These are phyloP conservation scores for Conus canariensis DNA, from an alignment of 2,888 invertebrate species.

Conservation along the genomic window DNA sequence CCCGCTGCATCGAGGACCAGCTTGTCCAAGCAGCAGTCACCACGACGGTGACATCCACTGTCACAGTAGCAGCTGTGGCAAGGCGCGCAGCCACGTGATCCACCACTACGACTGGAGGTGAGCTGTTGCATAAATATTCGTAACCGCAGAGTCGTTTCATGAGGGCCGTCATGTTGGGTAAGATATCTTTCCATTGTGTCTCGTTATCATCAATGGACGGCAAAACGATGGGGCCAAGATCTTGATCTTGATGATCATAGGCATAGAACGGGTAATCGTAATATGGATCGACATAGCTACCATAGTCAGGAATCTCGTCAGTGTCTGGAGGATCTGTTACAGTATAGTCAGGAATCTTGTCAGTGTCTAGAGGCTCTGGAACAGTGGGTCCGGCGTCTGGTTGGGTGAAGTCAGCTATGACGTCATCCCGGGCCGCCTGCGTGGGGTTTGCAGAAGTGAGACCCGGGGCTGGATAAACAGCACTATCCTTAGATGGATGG, in stretches of 20 bases:
- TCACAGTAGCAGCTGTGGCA: background rate
- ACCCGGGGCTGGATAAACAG: background rate
- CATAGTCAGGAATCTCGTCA: too few relatives aligned
- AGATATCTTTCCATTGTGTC: background rate
- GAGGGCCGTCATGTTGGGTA: background rate
- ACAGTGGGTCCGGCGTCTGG: background rate
- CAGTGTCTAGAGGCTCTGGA: background rate
- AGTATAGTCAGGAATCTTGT: background rate
- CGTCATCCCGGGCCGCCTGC: background rate
- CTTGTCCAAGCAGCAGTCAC: slow-evolving; percentile 22
- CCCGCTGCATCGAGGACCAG: background rate
- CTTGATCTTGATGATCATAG: too few relatives aligned
- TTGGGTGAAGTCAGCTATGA: background rate
- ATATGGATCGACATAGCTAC: background rate
- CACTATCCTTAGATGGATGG: background rate
- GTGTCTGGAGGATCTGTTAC: background rate
- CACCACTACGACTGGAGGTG: too few relatives aligned
- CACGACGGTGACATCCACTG: background rate
- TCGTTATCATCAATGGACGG: background rate
- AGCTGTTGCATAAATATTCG: background rate
- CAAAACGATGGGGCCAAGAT: background rate
- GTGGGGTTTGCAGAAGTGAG: background rate
- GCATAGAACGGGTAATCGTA: background rate
- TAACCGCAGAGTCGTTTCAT: background rate
- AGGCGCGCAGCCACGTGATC: background rate